Evolutionary conservation across 1,140 invertebrate species (phyloP), one percentile per base, ranked within the genome.

Genomic region (Tribolium castaneum): DNA sequence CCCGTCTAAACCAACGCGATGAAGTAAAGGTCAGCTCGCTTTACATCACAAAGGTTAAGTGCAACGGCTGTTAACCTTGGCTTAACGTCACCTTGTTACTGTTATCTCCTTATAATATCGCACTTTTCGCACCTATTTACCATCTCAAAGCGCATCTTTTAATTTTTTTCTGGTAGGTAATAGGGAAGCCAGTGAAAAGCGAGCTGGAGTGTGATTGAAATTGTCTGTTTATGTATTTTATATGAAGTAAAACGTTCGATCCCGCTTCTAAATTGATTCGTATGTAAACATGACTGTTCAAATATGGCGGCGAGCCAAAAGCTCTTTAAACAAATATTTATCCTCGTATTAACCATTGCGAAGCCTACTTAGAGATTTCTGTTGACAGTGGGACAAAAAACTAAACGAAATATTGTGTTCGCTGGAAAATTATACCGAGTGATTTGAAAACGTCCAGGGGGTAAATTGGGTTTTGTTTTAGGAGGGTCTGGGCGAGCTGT

Each of bases 281-380:
- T 66, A 66, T 66, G 59, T 66, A 66, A 66, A 66, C 59, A 66
- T 6, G 10, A 50, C 71, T 73, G 25, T 54, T 54, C 71, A 73
- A 73, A 73, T 49, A 73, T 73, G 71, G 71, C 71, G 71, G 71
- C 49, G 12, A 51, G 45, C 19, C 49, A 72, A 73, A 73, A 73
- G 71, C 50, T 73, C 13, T 54, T 73, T 22, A 73, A 34, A 54
- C 71, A 73, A 73, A 73, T 54, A 73, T 73, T 22, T 73, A 54
- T 10, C 19, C 22, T n/a, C 14, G 71, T 73, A 73, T 73, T 73
- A 73, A 73, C 71, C 71, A 73, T 73, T 73, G 49, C 71, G 52
- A 73, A 51, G 71, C 16, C 71, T 73, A 73, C 52, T 73, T 73
- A 54, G 71, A 54, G 71, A 72, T 50, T 73, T 73, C 49, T 66